A percentile compares a stretch with the other conserved stretches of the same genome.
Evolutionary conservation across 2,113 vertebrate species (phyloP).

Genomic region (Acanthochromis polyacanthus): DNA sequence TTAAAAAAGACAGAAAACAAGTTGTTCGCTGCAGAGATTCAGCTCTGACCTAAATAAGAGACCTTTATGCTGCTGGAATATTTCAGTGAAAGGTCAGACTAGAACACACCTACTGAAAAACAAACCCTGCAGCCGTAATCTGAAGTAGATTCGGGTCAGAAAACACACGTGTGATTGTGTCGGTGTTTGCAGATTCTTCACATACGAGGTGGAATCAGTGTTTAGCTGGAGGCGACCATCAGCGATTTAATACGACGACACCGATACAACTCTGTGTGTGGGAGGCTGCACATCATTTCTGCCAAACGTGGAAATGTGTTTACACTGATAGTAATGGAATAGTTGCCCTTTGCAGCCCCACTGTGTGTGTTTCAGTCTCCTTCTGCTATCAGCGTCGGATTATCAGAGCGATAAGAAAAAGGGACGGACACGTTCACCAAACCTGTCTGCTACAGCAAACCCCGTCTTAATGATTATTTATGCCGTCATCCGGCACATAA

Average conservation of each 20-base stretch:
- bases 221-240: not conserved
- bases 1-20: not conserved
- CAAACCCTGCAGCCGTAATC: not conserved
- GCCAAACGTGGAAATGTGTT: constrained; percentile 58
- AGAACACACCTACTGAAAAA: not conserved
- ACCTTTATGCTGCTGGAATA: not conserved
- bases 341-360: constrained; percentile 31
- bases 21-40: not conserved
- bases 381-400: constrained; percentile 21
- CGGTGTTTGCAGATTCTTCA: not conserved
- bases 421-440: not conserved
- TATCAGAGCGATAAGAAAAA: constrained; percentile 19
- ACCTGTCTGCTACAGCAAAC: not conserved
- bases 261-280: not conserved
- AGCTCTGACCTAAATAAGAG: constrained; percentile 4
- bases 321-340: constrained; percentile 53
- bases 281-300: constrained; percentile 27
- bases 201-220: not conserved
- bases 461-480: not conserved
- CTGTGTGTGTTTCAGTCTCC: constrained; percentile 12
- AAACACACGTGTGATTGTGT: not conserved
- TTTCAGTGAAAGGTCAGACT: constrained; percentile 18
- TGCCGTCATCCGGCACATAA: not conserved
- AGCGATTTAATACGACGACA: constrained; percentile 8
- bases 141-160: not conserved